A percentile compares a stretch with the other conserved stretches of the same genome.
Evolutionary conservation across 2,797 vertebrate genomes (phyloP).

Genomic region (Notamacropus eugenii): DNA sequence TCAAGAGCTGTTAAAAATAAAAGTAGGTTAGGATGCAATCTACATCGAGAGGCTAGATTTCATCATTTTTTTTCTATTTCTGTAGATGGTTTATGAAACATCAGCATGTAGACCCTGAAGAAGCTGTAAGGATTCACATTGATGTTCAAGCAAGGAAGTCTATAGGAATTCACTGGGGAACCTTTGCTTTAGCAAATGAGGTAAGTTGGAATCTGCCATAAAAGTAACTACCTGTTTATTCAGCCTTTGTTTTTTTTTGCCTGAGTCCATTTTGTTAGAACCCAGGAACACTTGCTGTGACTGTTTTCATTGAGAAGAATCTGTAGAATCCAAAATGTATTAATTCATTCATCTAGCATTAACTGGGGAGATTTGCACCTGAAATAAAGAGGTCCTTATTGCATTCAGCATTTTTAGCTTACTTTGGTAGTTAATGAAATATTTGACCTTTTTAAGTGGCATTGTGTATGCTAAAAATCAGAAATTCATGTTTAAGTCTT

Average conservation of each 20-base stretch:
- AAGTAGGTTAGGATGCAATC: conserved; percentile 18
- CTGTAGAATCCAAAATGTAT: neutral
- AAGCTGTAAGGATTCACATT: conserved; percentile 94
- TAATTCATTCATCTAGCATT: neutral
- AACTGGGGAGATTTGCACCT: neutral
- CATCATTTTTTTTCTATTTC: conserved; percentile 73
- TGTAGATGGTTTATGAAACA: conserved; percentile 94
- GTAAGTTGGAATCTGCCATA: conserved; percentile 80
- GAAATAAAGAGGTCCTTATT: neutral
- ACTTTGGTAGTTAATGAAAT: conserved; percentile 22
- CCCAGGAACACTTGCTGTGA: neutral
- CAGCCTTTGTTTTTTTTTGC: neutral
- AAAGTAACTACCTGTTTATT: neutral
- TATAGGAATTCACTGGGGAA: conserved; percentile 97
- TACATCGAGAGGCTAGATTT: conserved; percentile 45
- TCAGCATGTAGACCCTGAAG: conserved; percentile 96
- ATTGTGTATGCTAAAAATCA: neutral
- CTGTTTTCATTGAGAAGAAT: conserved; percentile 7
- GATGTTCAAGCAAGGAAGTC: conserved; percentile 94
- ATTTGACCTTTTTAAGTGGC: neutral
- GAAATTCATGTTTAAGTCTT: neutral
- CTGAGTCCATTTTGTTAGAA: neutral
- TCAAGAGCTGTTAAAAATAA: conserved; percentile 24
- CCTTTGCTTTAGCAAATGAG: conserved; percentile 96
- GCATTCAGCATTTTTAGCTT: conserved; percentile 1